Conservation (phyloP, 2,888 invertebrate genomes). For the Colletes collaris region DNA sequence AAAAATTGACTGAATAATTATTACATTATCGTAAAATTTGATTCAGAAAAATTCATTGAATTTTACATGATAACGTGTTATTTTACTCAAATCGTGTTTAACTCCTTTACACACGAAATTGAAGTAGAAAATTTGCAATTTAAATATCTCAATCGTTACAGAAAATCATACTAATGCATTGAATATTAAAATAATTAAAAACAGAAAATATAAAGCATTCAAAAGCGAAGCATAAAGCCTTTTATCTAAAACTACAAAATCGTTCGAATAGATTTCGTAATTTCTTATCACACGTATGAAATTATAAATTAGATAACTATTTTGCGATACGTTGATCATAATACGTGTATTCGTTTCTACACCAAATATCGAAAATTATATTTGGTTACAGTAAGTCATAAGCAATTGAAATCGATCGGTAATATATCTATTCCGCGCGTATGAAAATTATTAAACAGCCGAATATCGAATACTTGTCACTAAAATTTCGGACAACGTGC, state of each 20-base stretch:
- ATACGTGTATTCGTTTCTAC: neutral
- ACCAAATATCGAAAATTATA: neutral
- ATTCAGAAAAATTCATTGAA: too few species aligned
- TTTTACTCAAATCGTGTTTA: too few species aligned
- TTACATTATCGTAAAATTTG: too few species aligned
- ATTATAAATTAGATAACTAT: neutral
- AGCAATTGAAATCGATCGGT: too few species aligned
- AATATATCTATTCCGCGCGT: too few species aligned
- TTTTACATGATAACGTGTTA: too few species aligned
- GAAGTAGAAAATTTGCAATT: neutral
- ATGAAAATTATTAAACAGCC: neutral
- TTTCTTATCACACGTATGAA: neutral
- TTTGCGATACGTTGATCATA: neutral
- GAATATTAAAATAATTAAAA: neutral
- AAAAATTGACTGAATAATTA: too few species aligned
- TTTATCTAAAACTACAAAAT: neutral
- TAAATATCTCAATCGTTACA: neutral
- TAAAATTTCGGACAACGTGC: constrained; percentile 15
- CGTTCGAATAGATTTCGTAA: neutral
- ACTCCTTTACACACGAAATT: neutral
- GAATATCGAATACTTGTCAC: neutral
- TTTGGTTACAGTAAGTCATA: too few species aligned
- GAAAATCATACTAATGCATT: too few species aligned
- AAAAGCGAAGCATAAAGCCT: neutral
- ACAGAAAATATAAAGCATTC: neutral